These are phyloP conservation scores for Acanthopleura granulata DNA, from an alignment of 2,888 invertebrate species.

Conservation along the genomic window DNA sequence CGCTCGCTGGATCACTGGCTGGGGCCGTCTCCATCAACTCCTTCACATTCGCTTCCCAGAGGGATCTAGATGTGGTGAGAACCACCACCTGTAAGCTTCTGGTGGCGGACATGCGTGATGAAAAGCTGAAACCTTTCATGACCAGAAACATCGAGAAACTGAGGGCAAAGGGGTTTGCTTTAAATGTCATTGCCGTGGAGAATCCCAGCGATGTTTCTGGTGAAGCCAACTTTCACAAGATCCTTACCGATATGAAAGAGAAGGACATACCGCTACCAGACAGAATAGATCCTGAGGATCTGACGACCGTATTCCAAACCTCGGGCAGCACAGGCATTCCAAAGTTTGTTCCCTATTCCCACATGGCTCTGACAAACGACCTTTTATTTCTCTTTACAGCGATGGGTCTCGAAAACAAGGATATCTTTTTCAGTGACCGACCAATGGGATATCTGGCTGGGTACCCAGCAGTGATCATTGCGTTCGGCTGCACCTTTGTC, in stretches of 20 bases:
- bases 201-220: too few species aligned
- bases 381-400: background rate
- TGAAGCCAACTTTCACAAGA: background rate
- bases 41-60: conserved; percentile 11
- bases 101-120: background rate
- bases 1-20: background rate
- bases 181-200: background rate
- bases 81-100: background rate
- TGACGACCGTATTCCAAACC: conserved; percentile 16
- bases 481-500: background rate
- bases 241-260: background rate
- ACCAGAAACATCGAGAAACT: background rate
- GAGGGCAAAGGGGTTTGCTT: background rate
- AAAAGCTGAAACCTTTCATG: background rate
- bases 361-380: conserved; percentile 11
- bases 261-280: background rate
- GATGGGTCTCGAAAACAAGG: background rate
- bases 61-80: background rate
- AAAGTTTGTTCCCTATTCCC: conserved; percentile 21
- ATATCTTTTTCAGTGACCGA: conserved; percentile 21
- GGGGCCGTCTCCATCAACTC: background rate
- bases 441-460: conserved; percentile 20
- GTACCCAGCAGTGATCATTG: background rate
- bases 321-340: conserved; percentile 27
- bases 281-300: conserved; percentile 22